Conservation (phyloP, 2,113 vertebrate species). For the Paradisaea rubra region DNA sequence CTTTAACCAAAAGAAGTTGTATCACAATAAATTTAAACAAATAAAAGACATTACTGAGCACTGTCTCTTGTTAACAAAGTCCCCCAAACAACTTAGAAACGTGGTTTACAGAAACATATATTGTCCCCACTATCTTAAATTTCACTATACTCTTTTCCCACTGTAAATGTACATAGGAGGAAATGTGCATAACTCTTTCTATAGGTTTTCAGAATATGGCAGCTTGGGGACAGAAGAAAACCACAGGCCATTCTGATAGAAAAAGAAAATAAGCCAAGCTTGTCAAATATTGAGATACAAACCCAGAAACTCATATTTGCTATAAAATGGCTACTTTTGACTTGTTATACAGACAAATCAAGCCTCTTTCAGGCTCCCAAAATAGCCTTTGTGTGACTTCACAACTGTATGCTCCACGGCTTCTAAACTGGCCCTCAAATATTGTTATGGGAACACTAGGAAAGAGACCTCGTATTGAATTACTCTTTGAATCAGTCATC, state of each 20-base stretch:
- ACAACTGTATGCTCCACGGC: background rate
- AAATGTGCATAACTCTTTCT: constrained; percentile 1
- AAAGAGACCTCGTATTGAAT: background rate
- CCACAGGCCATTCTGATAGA: background rate
- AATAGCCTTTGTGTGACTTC: background rate
- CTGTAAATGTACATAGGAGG: constrained; percentile 10
- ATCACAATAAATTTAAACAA: constrained; percentile 1
- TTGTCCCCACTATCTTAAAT: constrained; percentile 12
- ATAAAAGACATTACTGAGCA: background rate
- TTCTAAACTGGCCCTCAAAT: background rate
- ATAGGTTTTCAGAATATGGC: constrained; percentile 17
- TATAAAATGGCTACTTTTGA: background rate
- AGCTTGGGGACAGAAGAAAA: background rate
- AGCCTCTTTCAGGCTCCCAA: background rate
- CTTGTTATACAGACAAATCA: background rate
- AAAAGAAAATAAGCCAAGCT: background rate
- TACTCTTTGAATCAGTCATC: background rate
- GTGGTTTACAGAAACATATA: background rate
- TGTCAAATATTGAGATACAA: constrained; percentile 5
- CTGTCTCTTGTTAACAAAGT: background rate
- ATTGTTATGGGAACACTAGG: background rate
- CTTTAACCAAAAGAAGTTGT: background rate
- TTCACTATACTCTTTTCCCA: background rate
- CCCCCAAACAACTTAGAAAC: background rate
- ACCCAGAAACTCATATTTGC: background rate